Percentiles rank a stretch among this genome's conserved stretches.
Conservation (phyloP, 1,140 invertebrate species). For the Ganaspis sp. region DNA sequence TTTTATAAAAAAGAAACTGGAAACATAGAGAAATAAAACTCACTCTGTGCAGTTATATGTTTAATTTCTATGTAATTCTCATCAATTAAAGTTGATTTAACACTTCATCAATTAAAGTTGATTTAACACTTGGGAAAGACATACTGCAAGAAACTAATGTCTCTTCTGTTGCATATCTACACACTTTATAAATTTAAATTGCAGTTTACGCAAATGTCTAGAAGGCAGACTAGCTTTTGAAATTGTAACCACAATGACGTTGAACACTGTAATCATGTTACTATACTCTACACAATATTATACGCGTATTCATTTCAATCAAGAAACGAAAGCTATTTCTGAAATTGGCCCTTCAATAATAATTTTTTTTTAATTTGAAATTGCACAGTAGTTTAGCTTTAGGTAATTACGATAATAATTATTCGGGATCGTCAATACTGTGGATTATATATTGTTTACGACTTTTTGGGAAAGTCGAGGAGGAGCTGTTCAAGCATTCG, state of each 20-base stretch:
- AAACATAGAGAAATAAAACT: too few relatives aligned
- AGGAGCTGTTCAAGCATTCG: neutral
- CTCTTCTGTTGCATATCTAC: neutral
- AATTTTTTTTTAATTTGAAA: neutral
- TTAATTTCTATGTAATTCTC: too few relatives aligned
- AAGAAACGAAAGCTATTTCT: constrained; percentile 3
- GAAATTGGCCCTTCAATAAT: neutral
- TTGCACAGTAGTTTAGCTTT: neutral
- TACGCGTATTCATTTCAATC: constrained; percentile 8
- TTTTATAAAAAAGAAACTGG: too few relatives aligned
- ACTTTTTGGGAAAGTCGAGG: constrained; percentile 1
- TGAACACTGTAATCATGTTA: constrained; percentile 11
- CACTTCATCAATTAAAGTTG: neutral
- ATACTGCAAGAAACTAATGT: neutral
- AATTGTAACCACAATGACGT: constrained; percentile 27
- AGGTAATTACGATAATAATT: neutral
- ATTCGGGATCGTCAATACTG: neutral
- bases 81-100: too few relatives aligned
- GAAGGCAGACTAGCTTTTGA: neutral
- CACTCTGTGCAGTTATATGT: too few relatives aligned
- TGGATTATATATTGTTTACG: constrained; percentile 1
- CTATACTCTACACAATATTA: neutral
- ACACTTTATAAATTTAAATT: constrained; percentile 5
- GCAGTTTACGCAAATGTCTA: neutral
- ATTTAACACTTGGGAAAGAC: neutral